Base-by-base conservation (phyloP, 64 coral and sea anemone species). In the Actinia equina region DNA sequence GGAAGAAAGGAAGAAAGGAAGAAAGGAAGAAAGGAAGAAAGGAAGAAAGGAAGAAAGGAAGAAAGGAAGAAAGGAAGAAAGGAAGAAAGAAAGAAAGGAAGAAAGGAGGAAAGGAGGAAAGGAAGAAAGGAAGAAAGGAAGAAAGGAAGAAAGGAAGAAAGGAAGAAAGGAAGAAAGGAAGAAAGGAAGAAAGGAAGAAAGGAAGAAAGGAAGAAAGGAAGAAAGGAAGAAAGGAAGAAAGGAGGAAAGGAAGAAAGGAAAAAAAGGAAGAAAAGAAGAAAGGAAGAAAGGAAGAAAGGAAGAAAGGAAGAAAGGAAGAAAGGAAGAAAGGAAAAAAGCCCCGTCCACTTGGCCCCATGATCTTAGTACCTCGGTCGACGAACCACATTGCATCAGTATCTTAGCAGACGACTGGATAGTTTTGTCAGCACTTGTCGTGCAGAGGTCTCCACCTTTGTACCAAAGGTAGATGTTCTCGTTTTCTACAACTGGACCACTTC, bases 301-400 rank as follows among this genome's bases (percentile, higher is more conserved):
- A n/a, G 6, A 14, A 74, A 49, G 46, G 8, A 17, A 16, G 5
- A 2, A 17, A 74, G 19, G 18, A 74, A 12, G 16, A 7, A 16
- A 57, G 7, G 11, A 57, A 57, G 13, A 7, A 14, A 2, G 10
- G 55, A 9, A 65, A n/a, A 23, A 9, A 23, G 7, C 2, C 7
- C 20, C 62, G 9, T n/a, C 62, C 62, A 5, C 62, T 65, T 23
- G 4, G 6, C 9, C 62, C 18, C n/a, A 20, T 14, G 25, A 71
- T 41, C 23, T 71, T 3, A 15, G 59, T 83, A 87, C 90, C 85
- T 92, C 77, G 25, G 58, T 83, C 4, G 3, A 7, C 27, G 53
- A 18, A 10, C 90, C 90, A 82, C 90, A 92, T 7, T 76, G 12
- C 85, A 92, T 92, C 17, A 52, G 46, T 80, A 92, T 92, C 1